phyloP scores from a whole-genome alignment of 2,888 invertebrate species.

The Phortica magna region DNA sequence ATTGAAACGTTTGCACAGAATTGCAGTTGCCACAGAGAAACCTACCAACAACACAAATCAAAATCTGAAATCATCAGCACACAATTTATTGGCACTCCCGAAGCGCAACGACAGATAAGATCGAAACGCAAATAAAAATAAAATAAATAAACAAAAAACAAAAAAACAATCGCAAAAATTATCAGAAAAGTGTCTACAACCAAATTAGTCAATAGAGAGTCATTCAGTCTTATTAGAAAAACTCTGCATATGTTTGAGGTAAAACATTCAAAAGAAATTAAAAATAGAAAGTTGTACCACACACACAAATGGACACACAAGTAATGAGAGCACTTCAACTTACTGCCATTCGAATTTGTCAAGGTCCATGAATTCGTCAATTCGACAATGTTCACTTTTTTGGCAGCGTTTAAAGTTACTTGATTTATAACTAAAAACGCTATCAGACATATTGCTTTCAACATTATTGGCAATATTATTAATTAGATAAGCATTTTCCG shows the following conservation, averaged over 20 bases:
- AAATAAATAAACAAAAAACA: neutral
- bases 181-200: neutral
- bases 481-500: neutral
- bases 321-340: conserved; percentile 42
- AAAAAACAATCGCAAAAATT: neutral
- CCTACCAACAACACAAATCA: neutral
- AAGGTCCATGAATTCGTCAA: conserved; percentile 66
- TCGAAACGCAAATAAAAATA: neutral
- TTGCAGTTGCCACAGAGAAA: neutral
- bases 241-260: neutral
- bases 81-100: neutral
- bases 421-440: neutral
- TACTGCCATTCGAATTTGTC: conserved; percentile 66
- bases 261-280: no score
- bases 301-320: no score
- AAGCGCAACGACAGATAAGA: neutral
- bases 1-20: neutral
- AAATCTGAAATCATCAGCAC: neutral
- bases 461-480: neutral
- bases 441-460: neutral
- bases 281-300: no score
- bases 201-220: neutral
- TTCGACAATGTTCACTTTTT: conserved; percentile 60
- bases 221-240: neutral
- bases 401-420: conserved; percentile 38